Evolutionary conservation across 2,888 invertebrate genomes (phyloP), one percentile per base, ranked within the genome.

Genomic region (Chymomyza procnemis): DNA sequence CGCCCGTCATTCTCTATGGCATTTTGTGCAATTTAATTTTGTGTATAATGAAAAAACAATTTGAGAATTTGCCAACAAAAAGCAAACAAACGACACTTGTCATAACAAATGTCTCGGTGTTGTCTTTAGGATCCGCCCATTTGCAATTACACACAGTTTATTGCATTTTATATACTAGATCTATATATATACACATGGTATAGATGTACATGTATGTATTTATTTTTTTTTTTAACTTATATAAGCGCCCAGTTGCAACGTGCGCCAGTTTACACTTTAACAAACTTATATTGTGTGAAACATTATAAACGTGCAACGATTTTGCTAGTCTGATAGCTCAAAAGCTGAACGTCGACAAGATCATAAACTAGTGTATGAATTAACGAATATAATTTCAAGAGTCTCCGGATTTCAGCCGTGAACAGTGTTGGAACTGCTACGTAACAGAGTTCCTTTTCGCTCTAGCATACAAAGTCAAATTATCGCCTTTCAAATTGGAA

Each of bases 21-120:
- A 55, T n/a, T n/a, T 59, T 60, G 46, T 60, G 21, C 14, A 46
- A 58, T 58, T 34, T 34, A 18, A 58, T 58, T 41, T 58, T 34
- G 58, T 61, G 26, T 61, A 54, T 67, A 72, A 73, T 71, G 67
- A 60, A 71, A 80, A 78, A 78, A 74, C 76, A 79, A 71, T 68
- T 81, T 81, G 63, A 69, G 63, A 72, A 72, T 74, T 69, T 71
- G 65, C 73, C 72, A 66, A 68, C 59, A 62, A 61, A 71, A 65
- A 61, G 73, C 67, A 79, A 81, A 79, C 77, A 73, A 75, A 71
- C 78, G 75, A 70, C 80, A 80, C 80, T 85, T 80, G 83, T 77
- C 80, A 80, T 77, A 80, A 85, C 85, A 80, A 80, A 73, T 82
- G 78, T 65, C 58, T 78, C 68, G 75, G 67, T 50, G 48, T 50